These are phyloP conservation scores for Dromiciops gliroides DNA, from an alignment of 2,113 vertebrate genomes.

Conservation along the genomic window DNA sequence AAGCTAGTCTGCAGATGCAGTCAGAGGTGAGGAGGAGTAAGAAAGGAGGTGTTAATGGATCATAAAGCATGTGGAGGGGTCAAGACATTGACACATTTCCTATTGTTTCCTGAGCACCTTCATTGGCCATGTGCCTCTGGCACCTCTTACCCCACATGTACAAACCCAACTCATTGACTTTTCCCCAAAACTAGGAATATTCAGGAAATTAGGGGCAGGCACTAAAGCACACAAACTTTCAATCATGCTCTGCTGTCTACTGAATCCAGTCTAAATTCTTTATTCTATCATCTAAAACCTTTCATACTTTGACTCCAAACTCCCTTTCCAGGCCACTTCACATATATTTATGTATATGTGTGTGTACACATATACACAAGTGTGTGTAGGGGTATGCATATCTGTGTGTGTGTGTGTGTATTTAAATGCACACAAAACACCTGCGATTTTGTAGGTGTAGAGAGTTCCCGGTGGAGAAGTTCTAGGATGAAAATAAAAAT, in stretches of 20 bases:
- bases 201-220: too few relatives aligned
- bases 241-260: not conserved
- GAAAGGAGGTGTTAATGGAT: not conserved
- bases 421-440: not conserved
- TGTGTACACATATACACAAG: not conserved
- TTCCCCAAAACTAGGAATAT: not conserved
- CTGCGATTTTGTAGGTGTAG: not conserved
- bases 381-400: too few relatives aligned
- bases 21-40: not conserved
- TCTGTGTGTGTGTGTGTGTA: too few relatives aligned
- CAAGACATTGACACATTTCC: not conserved
- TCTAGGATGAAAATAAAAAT: not conserved
- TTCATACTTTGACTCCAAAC: not conserved
- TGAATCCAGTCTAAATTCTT: not conserved
- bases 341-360: not conserved
- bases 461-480: not conserved
- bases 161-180: not conserved
- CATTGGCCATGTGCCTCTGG: too few relatives aligned
- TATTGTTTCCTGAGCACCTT: not conserved
- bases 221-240: not conserved
- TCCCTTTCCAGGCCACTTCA: not conserved
- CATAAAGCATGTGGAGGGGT: not conserved
- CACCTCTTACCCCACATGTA: not conserved
- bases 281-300: not conserved
- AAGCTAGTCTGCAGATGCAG: too few relatives aligned